Conservation (phyloP, 2,113 vertebrate genomes). For the Nothobranchius kuhntae region DNA sequence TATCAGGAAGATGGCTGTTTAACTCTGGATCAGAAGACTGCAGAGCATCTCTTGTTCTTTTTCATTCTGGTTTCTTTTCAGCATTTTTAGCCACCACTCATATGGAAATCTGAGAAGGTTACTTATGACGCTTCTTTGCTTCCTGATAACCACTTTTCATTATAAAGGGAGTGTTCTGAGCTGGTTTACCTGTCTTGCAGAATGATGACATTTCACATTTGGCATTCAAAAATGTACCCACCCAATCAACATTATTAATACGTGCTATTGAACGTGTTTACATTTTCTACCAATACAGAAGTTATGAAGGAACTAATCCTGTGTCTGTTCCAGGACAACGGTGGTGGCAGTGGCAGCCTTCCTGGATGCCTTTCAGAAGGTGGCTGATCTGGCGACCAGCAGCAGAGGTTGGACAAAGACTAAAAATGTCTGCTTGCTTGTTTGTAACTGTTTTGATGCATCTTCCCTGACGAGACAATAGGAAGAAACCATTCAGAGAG, state of each 20-base stretch:
- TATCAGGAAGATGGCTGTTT: conserved; percentile 34
- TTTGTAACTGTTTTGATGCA: neutral
- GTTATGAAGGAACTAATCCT: neutral
- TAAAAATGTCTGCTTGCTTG: neutral
- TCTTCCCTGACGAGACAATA: neutral
- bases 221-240: too few relatives aligned
- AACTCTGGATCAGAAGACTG: conserved; percentile 20
- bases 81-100: too few relatives aligned
- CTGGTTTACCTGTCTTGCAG: too few relatives aligned
- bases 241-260: too few relatives aligned
- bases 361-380: conserved; percentile 84
- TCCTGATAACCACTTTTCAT: too few relatives aligned
- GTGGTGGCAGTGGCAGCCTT: conserved; percentile 78
- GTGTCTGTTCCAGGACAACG: conserved; percentile 72
- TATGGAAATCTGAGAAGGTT: too few relatives aligned
- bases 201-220: too few relatives aligned
- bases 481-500: neutral
- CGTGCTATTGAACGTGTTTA: too few relatives aligned
- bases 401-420: conserved; percentile 73
- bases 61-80: neutral
- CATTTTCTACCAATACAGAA: too few relatives aligned
- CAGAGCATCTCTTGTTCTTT: neutral
- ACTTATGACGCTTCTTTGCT: too few relatives aligned
- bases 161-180: too few relatives aligned
- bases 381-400: conserved; percentile 82